Base-by-base conservation (phyloP, 2,113 vertebrate genomes). In the Hystrix cristata region DNA sequence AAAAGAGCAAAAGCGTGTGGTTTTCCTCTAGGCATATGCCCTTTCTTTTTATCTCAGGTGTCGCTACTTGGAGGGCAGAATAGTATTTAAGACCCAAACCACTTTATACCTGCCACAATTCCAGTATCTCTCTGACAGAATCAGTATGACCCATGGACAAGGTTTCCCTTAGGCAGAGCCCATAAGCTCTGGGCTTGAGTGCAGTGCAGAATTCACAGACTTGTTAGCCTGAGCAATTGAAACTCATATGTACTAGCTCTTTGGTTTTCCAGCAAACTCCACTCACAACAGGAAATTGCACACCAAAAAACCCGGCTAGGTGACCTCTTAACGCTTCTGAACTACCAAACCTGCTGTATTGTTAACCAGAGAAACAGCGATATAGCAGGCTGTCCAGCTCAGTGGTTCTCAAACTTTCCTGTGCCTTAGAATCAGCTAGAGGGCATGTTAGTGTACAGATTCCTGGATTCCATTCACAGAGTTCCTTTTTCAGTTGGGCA, bases 341-440 rank as follows among this genome's bases (percentile, higher is more conserved):
- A 90, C 82, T 57, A 64, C 60, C 16, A 72, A 67, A 69, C 25
- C 6, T 76, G 27, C 31, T 90, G 25, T 84, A 95, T 78, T 91
- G n/a, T 94, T 90, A 93, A 71, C 76, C 60, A 87, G 69, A 83
- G 62, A 95, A 93, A 96, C 38, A 29, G 53, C 23, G 79, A 16
- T 76, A 60, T 64, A 78, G 29, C 62, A 25, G 16, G 85, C 6
- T 43, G 1, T 78, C 16, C 43, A 82, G 78, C 38, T 89, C 38
- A 57, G 3, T 76, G 46, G 3, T 94, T 92, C 81, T 80, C 64
- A 96, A 81, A 86, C 38, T 81, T 91, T 83, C 19, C 14, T 71
- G 25, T 46, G 53, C 57, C 59, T 84, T 51, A 48, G 29, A 94
- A 80, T 87, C 83, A 86, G n/a, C n/a, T 65, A 38, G 79, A 67